These are phyloP conservation scores for Panulirus ornatus DNA, from an alignment of 1,140 invertebrate species.

Conservation along the genomic window DNA sequence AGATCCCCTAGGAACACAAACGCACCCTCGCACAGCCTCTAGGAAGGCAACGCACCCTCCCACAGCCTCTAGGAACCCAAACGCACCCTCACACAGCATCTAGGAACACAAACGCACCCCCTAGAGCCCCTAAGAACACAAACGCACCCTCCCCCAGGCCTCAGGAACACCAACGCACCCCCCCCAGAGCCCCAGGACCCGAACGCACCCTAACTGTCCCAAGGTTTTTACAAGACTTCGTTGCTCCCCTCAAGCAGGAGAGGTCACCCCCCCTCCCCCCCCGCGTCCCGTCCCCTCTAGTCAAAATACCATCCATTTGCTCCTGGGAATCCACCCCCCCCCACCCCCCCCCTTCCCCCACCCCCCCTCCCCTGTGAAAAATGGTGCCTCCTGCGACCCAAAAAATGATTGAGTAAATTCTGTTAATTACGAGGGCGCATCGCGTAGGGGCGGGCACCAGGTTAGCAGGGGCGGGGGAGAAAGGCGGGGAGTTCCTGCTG, in stretches of 20 bases:
- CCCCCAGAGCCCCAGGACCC: no score
- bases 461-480: neutral
- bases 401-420: conserved; percentile 58
- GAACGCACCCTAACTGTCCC: no score
- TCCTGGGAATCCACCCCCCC: neutral
- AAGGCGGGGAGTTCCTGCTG: neutral
- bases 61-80: no score
- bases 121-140: no score
- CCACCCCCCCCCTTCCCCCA: neutral
- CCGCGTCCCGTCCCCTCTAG: neutral
- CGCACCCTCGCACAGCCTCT: no score
- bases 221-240: neutral
- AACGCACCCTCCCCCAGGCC: no score
- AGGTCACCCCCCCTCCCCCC: neutral
- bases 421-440: conserved; percentile 48
- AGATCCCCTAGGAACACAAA: no score
- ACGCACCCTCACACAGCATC: no score
- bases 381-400: conserved; percentile 31
- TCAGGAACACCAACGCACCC: no score
- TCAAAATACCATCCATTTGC: conserved; percentile 41
- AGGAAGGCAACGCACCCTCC: no score
- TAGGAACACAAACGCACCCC: no score
- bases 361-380: conserved; percentile 20
- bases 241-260: neutral
- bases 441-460: conserved; percentile 30